phyloP scores from a whole-genome alignment of 1,140 invertebrate species.

The Papilio glaucus region DNA sequence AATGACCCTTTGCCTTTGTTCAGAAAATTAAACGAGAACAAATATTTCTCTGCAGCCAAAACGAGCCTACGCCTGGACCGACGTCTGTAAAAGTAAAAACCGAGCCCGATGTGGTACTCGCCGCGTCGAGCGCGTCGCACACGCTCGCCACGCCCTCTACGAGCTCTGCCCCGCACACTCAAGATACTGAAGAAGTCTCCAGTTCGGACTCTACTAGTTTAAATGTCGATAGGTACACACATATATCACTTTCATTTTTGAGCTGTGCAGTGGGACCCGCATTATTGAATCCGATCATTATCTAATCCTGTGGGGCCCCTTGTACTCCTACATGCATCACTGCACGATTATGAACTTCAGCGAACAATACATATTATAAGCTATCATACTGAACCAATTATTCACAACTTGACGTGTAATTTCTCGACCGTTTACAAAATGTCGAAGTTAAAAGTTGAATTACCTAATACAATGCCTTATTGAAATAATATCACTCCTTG shows the following conservation, averaged over 20 bases:
- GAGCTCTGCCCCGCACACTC: conserved; percentile 48
- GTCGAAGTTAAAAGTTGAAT: too few relatives aligned
- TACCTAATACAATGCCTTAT: too few relatives aligned
- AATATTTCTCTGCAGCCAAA: conserved; percentile 41
- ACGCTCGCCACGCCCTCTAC: conserved; percentile 53
- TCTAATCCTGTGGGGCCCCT: too few relatives aligned
- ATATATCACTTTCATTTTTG: neutral
- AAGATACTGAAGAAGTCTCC: conserved; percentile 38
- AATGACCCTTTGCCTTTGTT: neutral
- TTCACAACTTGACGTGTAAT: too few relatives aligned
- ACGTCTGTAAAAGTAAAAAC: conserved; percentile 49
- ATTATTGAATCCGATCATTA: too few relatives aligned
- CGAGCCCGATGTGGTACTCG: conserved; percentile 60
- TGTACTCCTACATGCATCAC: too few relatives aligned
- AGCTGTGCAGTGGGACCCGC: too few relatives aligned
- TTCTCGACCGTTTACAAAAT: too few relatives aligned
- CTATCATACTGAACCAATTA: too few relatives aligned
- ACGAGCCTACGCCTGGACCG: conserved; percentile 43
- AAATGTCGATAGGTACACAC: conserved; percentile 24
- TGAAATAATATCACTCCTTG: too few relatives aligned
- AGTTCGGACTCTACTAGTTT: conserved; percentile 35
- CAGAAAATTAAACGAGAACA: neutral
- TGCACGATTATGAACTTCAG: too few relatives aligned
- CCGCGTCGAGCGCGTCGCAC: conserved; percentile 40
- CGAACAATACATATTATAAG: too few relatives aligned